These are phyloP conservation scores for Corticium candelabrum DNA, from an alignment of 37 sponge, comb jelly and placozoan species.

Conservation along the genomic window DNA sequence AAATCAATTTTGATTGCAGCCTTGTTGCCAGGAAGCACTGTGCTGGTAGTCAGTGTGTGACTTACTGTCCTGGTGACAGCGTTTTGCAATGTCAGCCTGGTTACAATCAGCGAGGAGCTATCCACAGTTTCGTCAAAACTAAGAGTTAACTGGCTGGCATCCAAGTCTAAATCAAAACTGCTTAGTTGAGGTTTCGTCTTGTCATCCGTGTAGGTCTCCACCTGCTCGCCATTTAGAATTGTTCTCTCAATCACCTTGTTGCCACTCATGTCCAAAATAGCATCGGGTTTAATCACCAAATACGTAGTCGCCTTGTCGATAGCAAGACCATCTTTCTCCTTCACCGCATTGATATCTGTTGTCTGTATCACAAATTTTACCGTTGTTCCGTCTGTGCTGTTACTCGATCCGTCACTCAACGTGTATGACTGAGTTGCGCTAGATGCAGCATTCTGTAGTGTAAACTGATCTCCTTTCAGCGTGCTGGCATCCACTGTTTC, in stretches of 20 bases:
- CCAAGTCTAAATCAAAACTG: constrained; percentile 73
- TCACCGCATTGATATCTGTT: constrained; percentile 52
- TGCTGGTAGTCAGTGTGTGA: constrained; percentile 31
- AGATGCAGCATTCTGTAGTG: constrained; percentile 48
- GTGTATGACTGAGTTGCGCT: constrained; percentile 18
- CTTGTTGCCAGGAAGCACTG: constrained; percentile 42
- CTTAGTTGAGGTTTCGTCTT: constrained; percentile 47
- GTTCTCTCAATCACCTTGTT: constrained; percentile 47
- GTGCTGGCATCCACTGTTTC: constrained; percentile 73
- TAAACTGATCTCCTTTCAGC: constrained; percentile 41
- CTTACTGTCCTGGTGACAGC: not conserved
- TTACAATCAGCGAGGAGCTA: constrained; percentile 17
- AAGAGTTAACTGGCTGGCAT: constrained; percentile 39
- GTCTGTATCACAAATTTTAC: constrained; percentile 29
- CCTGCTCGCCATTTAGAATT: constrained; percentile 27
- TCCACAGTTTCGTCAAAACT: constrained; percentile 73
- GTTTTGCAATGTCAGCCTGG: not conserved
- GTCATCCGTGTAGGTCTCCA: constrained; percentile 41
- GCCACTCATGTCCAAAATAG: constrained; percentile 67
- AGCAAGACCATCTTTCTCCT: constrained; percentile 52
- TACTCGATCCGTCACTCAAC: constrained; percentile 16
- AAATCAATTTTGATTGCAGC: constrained; percentile 38
- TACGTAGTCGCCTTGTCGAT: constrained; percentile 53
- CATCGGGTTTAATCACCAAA: constrained; percentile 32
- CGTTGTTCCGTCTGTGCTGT: constrained; percentile 25